Evolutionary conservation across 2,797 vertebrate species (phyloP).

Genomic region (Cossypha dichroa): DNA sequence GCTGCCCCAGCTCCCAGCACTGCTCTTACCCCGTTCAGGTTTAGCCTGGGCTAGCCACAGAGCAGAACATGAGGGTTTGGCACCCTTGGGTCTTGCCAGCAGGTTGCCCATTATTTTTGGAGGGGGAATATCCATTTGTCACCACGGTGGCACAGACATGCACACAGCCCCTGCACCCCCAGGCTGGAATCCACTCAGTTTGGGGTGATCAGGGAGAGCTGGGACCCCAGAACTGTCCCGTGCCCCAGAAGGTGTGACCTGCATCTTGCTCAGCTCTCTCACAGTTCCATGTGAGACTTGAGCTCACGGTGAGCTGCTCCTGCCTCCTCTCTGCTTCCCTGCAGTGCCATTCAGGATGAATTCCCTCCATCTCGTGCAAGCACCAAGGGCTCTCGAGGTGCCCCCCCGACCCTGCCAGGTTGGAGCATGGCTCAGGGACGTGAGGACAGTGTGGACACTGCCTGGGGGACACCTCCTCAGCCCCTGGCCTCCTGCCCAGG

Average conservation of each 20-base stretch:
- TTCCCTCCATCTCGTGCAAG: background rate
- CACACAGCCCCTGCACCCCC: accelerated
- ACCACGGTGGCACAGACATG: accelerated
- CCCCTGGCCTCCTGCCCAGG: conserved; percentile 4
- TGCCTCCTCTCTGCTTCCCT: background rate
- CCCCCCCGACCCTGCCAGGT: background rate
- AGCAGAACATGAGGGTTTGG: accelerated
- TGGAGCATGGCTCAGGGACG: accelerated
- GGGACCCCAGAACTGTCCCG: accelerated
- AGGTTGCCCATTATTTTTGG: accelerated
- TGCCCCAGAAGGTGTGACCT: background rate
- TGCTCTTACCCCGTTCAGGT: accelerated
- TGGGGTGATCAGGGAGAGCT: background rate
- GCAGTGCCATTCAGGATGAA: background rate
- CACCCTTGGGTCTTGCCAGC: accelerated
- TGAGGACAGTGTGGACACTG: accelerated
- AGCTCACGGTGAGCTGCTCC: background rate
- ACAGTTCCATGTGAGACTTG: accelerated
- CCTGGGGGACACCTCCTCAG: background rate
- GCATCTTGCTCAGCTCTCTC: accelerated
- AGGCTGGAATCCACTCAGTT: accelerated
- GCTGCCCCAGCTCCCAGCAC: background rate
- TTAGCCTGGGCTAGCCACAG: accelerated
- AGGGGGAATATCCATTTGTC: background rate
- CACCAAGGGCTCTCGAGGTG: accelerated